Conservation (phyloP, 1,140 invertebrate species). For the Calycopis cecrops region DNA sequence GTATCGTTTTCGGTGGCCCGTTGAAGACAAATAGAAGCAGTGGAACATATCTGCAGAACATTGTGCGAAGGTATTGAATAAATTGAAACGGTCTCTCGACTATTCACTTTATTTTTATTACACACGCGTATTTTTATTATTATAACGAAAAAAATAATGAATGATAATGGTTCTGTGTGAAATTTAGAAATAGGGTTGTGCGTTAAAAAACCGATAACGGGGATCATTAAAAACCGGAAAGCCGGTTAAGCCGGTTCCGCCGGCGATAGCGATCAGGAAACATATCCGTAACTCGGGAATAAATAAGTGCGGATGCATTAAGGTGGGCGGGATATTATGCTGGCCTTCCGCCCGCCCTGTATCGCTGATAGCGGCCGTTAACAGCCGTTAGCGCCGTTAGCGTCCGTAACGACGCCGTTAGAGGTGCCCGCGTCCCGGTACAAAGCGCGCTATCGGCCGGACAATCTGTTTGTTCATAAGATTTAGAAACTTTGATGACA, state of each 20-base stretch:
- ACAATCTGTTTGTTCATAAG: constrained; percentile 5
- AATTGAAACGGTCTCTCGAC: too few relatives aligned
- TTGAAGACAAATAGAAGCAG: too few relatives aligned
- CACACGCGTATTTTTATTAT: too few relatives aligned
- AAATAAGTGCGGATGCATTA: constrained; percentile 66
- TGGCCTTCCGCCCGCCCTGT: constrained; percentile 60
- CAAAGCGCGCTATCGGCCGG: constrained; percentile 39
- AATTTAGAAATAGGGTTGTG: too few relatives aligned
- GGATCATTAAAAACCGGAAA: constrained; percentile 27
- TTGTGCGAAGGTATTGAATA: too few relatives aligned
- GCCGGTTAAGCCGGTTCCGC: constrained; percentile 5
- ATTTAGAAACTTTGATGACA: constrained; percentile 7
- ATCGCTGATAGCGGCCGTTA: constrained; percentile 55
- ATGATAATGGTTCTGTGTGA: too few relatives aligned
- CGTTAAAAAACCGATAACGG: too few relatives aligned
- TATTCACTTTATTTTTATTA: too few relatives aligned
- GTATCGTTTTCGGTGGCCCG: too few relatives aligned
- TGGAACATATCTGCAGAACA: too few relatives aligned
- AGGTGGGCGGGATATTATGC: constrained; percentile 47
- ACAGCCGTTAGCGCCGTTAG: constrained; percentile 43
- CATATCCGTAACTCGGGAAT: constrained; percentile 47
- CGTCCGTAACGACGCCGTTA: constrained; percentile 46
- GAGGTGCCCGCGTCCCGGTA: constrained; percentile 45
- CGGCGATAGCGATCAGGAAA: constrained; percentile 38
- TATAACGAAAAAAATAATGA: too few relatives aligned